A percentile compares a stretch with the other conserved stretches of the same genome.
phyloP scores from a whole-genome alignment of 2,113 vertebrate species.

The Xenopus borealis region DNA sequence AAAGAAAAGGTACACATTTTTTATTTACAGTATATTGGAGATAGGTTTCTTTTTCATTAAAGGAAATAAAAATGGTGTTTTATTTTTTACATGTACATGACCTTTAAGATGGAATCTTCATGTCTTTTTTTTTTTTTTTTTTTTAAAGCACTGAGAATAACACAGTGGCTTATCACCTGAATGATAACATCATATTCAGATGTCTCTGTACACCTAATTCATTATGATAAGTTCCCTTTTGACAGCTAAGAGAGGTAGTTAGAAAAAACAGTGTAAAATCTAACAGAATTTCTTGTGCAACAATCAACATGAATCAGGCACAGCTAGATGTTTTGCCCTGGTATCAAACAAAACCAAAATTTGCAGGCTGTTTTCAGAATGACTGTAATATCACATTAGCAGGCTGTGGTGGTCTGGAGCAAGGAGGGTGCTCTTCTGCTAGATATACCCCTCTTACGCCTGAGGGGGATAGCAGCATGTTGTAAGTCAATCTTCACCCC shows the following conservation, averaged over 20 bases:
- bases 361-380: conserved; percentile 38
- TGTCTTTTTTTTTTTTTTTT: background rate
- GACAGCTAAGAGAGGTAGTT: conserved; percentile 46
- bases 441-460: conserved; percentile 5
- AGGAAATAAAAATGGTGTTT: no score
- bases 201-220: conserved; percentile 39
- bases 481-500: conserved; percentile 27
- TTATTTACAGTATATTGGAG: no score
- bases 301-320: conserved; percentile 45
- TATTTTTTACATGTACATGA: no score
- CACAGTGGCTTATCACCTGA: conserved; percentile 35
- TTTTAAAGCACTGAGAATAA: conserved; percentile 7
- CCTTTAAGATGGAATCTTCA: no score
- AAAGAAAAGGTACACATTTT: no score
- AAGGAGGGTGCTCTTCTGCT: background rate
- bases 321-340: conserved; percentile 39
- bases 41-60: no score
- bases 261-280: conserved; percentile 43
- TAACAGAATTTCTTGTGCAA: conserved; percentile 42
- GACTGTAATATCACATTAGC: conserved; percentile 45
- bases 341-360: conserved; percentile 34
- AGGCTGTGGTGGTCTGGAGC: conserved; percentile 29
- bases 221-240: conserved; percentile 43
- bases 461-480: background rate
- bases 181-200: conserved; percentile 25